Base-by-base conservation (phyloP, 2,888 invertebrate genomes). In the Acronicta aceris region DNA sequence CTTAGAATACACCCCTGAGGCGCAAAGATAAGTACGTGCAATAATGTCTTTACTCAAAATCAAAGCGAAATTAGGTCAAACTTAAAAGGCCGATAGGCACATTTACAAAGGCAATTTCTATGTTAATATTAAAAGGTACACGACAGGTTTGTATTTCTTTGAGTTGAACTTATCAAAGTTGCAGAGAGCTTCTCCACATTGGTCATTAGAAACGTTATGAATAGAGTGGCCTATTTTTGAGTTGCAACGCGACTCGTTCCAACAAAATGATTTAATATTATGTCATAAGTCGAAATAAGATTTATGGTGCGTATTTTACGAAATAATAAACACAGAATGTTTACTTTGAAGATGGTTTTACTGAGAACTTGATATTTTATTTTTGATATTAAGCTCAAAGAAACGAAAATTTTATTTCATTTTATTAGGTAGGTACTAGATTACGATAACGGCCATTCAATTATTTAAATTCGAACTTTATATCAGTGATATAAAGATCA, bases 161-260 rank as follows among this genome's bases (percentile, higher is more conserved):
- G 50, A 41, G 54, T 71, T 33, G 40, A 56, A 59, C 33, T 65
- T 56, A 62, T 65, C n/a, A 67, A 67, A 56, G 21, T 58, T 62
- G 48, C 41, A 71, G 33, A 13, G n/a, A 51, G 40, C 30, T 51
- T 56, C 50, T 49, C 36, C 12, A 49, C 62, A 60, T 74, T 67
- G 53, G 48, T 60, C 53, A 67, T 67, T 65, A 50, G 50, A 53
- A 67, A 38, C 30, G 40, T 50, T 21, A 27, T 60, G 62, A 71
- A 67, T 71, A 43, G 55, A 58, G 58, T 59, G 71, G 16, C 67
- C 65, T 63, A 65, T 65, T 68, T 74, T 57, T 51, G 17, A 57
- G 55, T 57, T 17, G 25, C 42, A 38, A 21, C 42, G 13, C 13
- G 12, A 15, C 36, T 58, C 30, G 51, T 47, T 42, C 30, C 36